Conservation (phyloP, 30 jellyfish, hydroid and myxozoan species). For the Cassiopea xamachana region DNA sequence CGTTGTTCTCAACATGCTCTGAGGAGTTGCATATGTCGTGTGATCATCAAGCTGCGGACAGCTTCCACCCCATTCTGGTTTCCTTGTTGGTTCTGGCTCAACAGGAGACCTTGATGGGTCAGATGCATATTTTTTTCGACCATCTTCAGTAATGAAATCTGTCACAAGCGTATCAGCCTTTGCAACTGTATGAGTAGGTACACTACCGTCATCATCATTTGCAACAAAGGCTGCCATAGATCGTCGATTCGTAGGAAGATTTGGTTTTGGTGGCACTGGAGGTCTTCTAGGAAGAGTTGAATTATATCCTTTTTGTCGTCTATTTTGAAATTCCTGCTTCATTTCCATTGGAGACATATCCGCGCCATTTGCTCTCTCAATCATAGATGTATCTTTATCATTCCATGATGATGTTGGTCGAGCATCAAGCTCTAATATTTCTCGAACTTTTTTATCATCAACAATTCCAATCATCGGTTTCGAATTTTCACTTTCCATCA, state of each 20-base stretch:
- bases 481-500: slow-evolving; percentile 19
- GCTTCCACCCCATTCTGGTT: slow-evolving; percentile 99
- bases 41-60: slow-evolving; percentile 91
- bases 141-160: slow-evolving; percentile 85
- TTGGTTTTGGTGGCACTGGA: slow-evolving; percentile 97
- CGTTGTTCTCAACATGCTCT: slow-evolving; percentile 56
- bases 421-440: slow-evolving; percentile 71
- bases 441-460: slow-evolving; percentile 76
- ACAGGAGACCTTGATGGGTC: slow-evolving; percentile 95
- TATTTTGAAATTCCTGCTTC: slow-evolving; percentile 78
- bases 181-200: slow-evolving; percentile 18
- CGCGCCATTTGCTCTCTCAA: slow-evolving; percentile 65
- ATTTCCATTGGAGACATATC: slow-evolving; percentile 72
- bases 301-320: slow-evolving; percentile 91
- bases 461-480: slow-evolving; percentile 34
- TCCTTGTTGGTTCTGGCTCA: slow-evolving; percentile 76
- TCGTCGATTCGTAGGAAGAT: slow-evolving; percentile 88
- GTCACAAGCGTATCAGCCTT: slow-evolving; percentile 92
- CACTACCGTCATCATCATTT: slow-evolving; percentile 29
- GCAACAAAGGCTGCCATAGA: slow-evolving; percentile 87
- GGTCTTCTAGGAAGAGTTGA: slow-evolving; percentile 81
- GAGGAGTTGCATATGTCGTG: slow-evolving; percentile 71
- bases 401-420: slow-evolving; percentile 47
- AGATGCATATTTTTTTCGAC: slow-evolving; percentile 87
- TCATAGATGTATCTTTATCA: slow-evolving; percentile 31